Evolutionary conservation across 2,888 invertebrate genomes (phyloP), one percentile per base, ranked within the genome.

Genomic region (Leptarthrus brevirostris): DNA sequence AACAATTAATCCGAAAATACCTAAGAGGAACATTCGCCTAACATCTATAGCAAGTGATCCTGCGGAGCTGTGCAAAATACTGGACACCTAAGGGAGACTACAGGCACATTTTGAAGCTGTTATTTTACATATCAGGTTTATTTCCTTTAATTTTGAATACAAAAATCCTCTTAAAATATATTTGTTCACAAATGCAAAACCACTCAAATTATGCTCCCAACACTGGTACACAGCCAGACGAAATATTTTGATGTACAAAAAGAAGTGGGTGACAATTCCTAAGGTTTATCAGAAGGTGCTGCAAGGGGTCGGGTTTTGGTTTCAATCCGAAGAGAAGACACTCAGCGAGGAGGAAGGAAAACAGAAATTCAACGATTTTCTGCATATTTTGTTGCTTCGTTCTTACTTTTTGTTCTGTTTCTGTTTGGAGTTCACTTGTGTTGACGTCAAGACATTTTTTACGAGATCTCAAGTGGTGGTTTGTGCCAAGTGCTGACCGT

Each of bases 401-500:
- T 24, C 20, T n/a, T 36, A 8, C 34, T 69, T 52, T 26, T 8
- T 30, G 16, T 12, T 69, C 26, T 49, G 12, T 26, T 47, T 22
- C 16, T 44, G 20, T 14, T 47, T 24, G 22, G 24, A 47, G 20
- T 26, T 66, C 47, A 30, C 34, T 49, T 69, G 52, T 69, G 69
- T 69, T 69, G 69, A 52, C 69, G 69, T 69, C 69, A 69, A 52
- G 52, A 20, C 6, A 34, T 34, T 69, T 69, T 69, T 69, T 49
- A 52, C 34, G 22, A 24, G 10, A 30, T 49, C 52, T 44, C 34
- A 22, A 22, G 22, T 20, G 10, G 18, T 10, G 5, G 8, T 52
- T 18, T 20, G 52, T 52, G 5, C 12, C 18, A n/a, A n/a, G n/a
- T 52, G 52, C 47, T 52, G 52, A 18, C 52, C 52, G 52, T 52